Conservation (phyloP, 2,797 vertebrate genomes). For the Myotis myotis region DNA sequence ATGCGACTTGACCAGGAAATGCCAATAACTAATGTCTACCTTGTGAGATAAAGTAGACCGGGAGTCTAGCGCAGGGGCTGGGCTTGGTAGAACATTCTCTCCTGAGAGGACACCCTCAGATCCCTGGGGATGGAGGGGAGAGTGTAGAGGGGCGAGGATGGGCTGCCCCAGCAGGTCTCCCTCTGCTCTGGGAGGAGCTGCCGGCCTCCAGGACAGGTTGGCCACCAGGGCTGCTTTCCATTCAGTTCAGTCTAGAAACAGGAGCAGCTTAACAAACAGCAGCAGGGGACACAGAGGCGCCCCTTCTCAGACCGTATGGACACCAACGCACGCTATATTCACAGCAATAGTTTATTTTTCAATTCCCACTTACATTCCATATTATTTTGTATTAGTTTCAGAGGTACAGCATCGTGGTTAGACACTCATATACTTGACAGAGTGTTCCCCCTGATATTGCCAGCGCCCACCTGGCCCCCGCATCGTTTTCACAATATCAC, state of each 20-base stretch:
- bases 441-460: neutral
- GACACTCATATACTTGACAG: neutral
- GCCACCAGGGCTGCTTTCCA: neutral
- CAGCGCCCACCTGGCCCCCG: neutral
- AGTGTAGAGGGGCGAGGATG: too few species aligned
- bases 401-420: neutral
- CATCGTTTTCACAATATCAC: neutral
- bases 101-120: too few species aligned
- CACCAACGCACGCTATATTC: neutral
- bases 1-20: neutral
- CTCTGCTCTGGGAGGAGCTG: neutral
- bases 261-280: neutral
- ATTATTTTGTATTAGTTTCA: neutral
- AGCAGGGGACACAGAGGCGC: fast-evolving
- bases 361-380: neutral
- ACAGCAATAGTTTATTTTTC: neutral
- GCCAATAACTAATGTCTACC: neutral
- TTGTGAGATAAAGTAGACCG: neutral
- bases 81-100: neutral
- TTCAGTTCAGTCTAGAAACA: neutral
- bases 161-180: neutral
- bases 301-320: neutral
- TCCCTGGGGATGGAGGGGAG: neutral
- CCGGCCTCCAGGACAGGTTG: fast-evolving
- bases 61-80: neutral